phyloP scores from a whole-genome alignment of 2,888 invertebrate genomes.

The Drosophila setosimentum region DNA sequence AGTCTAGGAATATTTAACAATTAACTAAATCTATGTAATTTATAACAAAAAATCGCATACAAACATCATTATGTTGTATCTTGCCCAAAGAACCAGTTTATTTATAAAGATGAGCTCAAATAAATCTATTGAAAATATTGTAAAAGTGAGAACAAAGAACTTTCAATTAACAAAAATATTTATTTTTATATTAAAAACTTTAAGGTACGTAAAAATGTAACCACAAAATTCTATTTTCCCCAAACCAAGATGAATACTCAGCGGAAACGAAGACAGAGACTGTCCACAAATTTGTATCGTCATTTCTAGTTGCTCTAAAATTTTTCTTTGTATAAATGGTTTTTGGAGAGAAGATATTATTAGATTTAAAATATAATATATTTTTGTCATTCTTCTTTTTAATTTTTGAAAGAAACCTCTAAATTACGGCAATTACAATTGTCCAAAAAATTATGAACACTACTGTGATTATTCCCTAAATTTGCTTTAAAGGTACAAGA shows the following conservation, averaged over 20 bases:
- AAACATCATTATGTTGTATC: constrained; percentile 77
- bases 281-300: neutral
- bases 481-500: neutral
- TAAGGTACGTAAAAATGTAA: neutral
- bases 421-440: neutral
- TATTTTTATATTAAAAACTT: neutral
- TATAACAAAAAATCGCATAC: constrained; percentile 68
- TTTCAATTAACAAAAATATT: constrained; percentile 3
- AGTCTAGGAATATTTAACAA: constrained; percentile 72
- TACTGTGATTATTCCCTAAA: neutral
- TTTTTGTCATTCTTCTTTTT: neutral
- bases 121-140: constrained; percentile 64
- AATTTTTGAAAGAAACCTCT: neutral
- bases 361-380: neutral
- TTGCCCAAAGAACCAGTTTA: constrained; percentile 83
- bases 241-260: neutral
- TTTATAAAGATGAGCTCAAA: constrained; percentile 73
- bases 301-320: neutral
- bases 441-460: neutral
- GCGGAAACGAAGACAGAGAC: neutral
- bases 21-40: constrained; percentile 73
- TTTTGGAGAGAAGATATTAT: neutral
- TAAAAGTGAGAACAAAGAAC: constrained; percentile 7
- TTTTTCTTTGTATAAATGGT: neutral
- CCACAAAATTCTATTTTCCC: neutral